A percentile compares a stretch with the other conserved stretches of the same genome.
phyloP scores from a whole-genome alignment of 2,797 vertebrate species.

The Pseudomugil tenellus region DNA sequence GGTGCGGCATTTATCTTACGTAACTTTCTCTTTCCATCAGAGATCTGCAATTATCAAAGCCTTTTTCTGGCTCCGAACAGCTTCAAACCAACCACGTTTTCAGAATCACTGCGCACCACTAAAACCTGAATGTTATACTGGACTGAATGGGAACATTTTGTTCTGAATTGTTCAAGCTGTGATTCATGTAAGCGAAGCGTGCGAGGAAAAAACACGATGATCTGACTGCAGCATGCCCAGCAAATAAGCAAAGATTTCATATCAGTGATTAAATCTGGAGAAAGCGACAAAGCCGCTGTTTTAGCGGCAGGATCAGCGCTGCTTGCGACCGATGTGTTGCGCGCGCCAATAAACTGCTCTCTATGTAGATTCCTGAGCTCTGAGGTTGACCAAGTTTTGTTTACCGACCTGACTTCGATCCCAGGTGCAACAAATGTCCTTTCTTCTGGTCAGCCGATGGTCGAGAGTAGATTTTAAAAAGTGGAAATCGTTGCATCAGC shows the following conservation, averaged over 20 bases:
- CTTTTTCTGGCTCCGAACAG: too few relatives aligned
- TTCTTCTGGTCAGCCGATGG: conserved; percentile 84
- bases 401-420: conserved; percentile 85
- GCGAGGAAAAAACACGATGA: neutral
- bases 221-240: conserved; percentile 24
- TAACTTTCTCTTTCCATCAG: conserved; percentile 74
- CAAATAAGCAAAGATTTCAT: neutral
- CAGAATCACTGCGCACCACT: neutral
- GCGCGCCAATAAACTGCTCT: conserved; percentile 43
- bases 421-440: conserved; percentile 82
- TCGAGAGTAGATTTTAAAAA: conserved; percentile 90
- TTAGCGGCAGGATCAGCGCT: conserved; percentile 22
- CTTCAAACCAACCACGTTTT: neutral
- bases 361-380: conserved; percentile 23
- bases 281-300: neutral
- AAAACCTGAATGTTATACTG: neutral
- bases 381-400: conserved; percentile 57
- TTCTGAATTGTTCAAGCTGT: conserved; percentile 42
- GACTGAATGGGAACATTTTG: conserved; percentile 62
- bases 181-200: conserved; percentile 15
- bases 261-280: neutral
- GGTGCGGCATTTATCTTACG: conserved; percentile 80
- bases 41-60: conserved; percentile 50
- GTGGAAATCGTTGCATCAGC: conserved; percentile 97
- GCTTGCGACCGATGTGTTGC: conserved; percentile 46